phyloP scores from a whole-genome alignment of 1,140 invertebrate genomes.

The Neodiprion lecontei region DNA sequence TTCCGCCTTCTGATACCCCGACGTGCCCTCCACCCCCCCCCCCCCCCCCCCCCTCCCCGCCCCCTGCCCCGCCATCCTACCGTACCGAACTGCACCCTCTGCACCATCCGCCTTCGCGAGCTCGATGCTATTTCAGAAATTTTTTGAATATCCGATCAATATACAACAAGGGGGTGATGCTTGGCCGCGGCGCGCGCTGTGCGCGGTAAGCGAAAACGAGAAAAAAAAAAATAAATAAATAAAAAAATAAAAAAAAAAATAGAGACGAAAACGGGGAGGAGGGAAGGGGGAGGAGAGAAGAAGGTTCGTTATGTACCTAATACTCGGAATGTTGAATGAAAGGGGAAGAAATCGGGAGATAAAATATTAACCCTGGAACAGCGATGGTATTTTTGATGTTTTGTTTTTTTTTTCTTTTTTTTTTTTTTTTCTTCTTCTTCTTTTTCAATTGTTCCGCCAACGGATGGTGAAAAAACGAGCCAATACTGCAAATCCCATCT shows the following conservation, averaged over 20 bases:
- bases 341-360: too few relatives aligned
- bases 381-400: constrained; percentile 10
- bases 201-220: neutral
- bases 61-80: constrained; percentile 25
- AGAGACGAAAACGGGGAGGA: neutral
- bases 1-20: constrained; percentile 27
- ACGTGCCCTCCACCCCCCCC: neutral
- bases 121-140: constrained; percentile 43
- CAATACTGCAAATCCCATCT: too few relatives aligned
- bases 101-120: constrained; percentile 36
- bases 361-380: neutral
- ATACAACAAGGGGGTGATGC: constrained; percentile 21
- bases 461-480: too few relatives aligned
- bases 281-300: neutral
- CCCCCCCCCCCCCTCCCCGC: constrained; percentile 24
- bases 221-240: too few relatives aligned
- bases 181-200: neutral
- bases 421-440: neutral
- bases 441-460: too few relatives aligned
- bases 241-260: neutral
- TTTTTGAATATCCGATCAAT: constrained; percentile 60
- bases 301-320: neutral
- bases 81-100: constrained; percentile 34
- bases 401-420: constrained; percentile 22
- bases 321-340: too few relatives aligned